These are phyloP conservation scores for Drosophila bocki DNA, from an alignment of 1,140 invertebrate genomes.

Conservation along the genomic window DNA sequence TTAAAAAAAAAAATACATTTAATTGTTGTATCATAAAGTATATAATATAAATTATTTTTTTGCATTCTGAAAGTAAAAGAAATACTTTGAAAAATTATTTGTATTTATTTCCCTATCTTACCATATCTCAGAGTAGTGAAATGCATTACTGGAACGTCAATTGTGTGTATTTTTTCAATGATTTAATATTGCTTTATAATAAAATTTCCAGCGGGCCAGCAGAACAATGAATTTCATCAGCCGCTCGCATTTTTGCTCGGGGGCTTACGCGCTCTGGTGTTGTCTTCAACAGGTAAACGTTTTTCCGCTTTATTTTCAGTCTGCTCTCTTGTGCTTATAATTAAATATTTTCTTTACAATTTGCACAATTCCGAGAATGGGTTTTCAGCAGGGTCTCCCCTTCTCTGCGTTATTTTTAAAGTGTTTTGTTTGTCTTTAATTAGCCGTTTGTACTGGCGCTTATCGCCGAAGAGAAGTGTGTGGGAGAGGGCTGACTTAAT, in stretches of 20 bases:
- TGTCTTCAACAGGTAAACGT: slow-evolving; percentile 62
- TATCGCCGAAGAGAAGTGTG: slow-evolving; percentile 4
- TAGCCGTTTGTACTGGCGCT: slow-evolving; percentile 52
- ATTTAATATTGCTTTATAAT: slow-evolving; percentile 32
- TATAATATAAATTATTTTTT: no score
- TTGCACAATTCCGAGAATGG: slow-evolving; percentile 30
- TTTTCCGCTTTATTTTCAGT: slow-evolving; percentile 40
- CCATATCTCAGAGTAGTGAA: background rate
- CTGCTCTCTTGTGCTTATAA: slow-evolving; percentile 48
- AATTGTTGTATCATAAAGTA: no score
- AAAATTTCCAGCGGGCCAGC: background rate
- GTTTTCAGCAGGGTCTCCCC: background rate
- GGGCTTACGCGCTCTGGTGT: slow-evolving; percentile 13
- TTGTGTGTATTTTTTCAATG: background rate
- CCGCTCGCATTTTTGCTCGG: slow-evolving; percentile 8
- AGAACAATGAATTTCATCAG: slow-evolving; percentile 13
- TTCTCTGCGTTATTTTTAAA: slow-evolving; percentile 54
- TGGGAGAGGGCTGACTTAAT: slow-evolving; percentile 54
- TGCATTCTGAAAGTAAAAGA: no score
- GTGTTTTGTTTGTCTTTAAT: slow-evolving; percentile 79
- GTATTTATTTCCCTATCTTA: background rate
- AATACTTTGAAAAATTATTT: background rate
- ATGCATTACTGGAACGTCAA: slow-evolving; percentile 5
- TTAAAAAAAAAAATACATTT: no score
- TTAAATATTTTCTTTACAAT: slow-evolving; percentile 78